Base-by-base conservation (phyloP, 2,113 vertebrate species). In the Daboia siamensis region DNA sequence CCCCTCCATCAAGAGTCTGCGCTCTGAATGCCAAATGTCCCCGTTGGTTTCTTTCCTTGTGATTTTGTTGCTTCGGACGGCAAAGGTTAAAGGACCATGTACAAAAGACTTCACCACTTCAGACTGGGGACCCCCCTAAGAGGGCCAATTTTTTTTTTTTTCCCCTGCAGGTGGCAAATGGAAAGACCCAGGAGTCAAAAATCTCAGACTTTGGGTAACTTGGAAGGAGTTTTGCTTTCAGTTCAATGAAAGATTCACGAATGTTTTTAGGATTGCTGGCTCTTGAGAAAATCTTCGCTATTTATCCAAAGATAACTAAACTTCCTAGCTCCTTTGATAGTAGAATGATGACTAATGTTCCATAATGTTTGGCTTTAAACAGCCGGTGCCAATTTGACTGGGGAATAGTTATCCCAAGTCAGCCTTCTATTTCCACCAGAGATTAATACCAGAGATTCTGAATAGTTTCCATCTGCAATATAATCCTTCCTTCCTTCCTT, bases 211-310 rank as follows among this genome's bases (percentile, higher is more conserved):
- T 86, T 48, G 2, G 10, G 20, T 88, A 69, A n/a, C 51, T 26
- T 26, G 29, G 29, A 26, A 59, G 39, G 44, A 17, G 46, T 89
- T 59, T 39, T 1, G n/a, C 6, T 29, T 13, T 0, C 59, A 89
- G n/a, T 10, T 0, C 54, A 74, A 52, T 44, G 29, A 80, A 39
- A 90, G 26, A 26, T 64, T n/a, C 10, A 1, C 1, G 3, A 13
- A 55, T 20, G 9, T 55, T 80, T 51, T 52, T 6, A 39, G 13
- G 4, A 20, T 21, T 1, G 0, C 0, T 15, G 7, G 1, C 23
- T 90, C 87, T 69, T 12, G 44, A 24, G 55, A 54, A 86, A 23
- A 6, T 9, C 61, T 1, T 5, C 56, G 54, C 33, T 56, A 1
- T 0, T 91, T 57, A n/a, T 29, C 39, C 0, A 0, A 20, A 24